These are phyloP conservation scores for Pristionchus arcanus DNA, from an alignment of 2,888 invertebrate genomes.

Conservation along the genomic window DNA sequence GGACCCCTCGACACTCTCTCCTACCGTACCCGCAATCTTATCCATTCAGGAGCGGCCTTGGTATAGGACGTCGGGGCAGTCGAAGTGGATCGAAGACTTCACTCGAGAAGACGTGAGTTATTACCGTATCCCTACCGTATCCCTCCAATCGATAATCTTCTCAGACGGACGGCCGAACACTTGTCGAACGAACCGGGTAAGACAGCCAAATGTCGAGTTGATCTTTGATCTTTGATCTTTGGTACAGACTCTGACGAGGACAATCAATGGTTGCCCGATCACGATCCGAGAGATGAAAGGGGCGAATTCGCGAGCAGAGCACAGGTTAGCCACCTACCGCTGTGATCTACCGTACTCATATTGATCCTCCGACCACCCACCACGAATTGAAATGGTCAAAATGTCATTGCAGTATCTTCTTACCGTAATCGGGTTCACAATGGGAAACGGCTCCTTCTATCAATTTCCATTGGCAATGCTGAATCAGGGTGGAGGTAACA, in stretches of 20 bases:
- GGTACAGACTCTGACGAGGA: constrained; percentile 14
- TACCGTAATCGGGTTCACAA: not conserved
- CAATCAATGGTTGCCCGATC: constrained; percentile 15
- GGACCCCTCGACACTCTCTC: not conserved
- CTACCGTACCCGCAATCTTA: not conserved
- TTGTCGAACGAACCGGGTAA: constrained; percentile 12
- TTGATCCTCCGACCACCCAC: not conserved
- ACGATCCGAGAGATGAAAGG: constrained; percentile 16
- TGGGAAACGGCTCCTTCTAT: not conserved
- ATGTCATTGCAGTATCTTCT: not conserved
- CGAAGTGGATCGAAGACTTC: constrained; percentile 30
- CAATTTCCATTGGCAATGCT: not conserved
- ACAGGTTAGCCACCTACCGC: not conserved
- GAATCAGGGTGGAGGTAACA: too few relatives aligned
- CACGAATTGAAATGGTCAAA: not conserved
- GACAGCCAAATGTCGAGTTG: not conserved
- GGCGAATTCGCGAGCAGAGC: constrained; percentile 17
- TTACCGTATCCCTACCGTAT: not conserved
- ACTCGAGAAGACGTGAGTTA: not conserved
- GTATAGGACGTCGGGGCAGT: not conserved
- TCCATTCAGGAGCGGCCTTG: not conserved
- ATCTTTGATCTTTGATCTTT: not conserved
- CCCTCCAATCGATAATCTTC: not conserved
- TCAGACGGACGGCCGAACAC: not conserved
- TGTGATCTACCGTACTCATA: not conserved